Percentiles rank a stretch among this genome's conserved stretches.
phyloP scores from a whole-genome alignment of 2,113 vertebrate genomes.

The Lynx canadensis region DNA sequence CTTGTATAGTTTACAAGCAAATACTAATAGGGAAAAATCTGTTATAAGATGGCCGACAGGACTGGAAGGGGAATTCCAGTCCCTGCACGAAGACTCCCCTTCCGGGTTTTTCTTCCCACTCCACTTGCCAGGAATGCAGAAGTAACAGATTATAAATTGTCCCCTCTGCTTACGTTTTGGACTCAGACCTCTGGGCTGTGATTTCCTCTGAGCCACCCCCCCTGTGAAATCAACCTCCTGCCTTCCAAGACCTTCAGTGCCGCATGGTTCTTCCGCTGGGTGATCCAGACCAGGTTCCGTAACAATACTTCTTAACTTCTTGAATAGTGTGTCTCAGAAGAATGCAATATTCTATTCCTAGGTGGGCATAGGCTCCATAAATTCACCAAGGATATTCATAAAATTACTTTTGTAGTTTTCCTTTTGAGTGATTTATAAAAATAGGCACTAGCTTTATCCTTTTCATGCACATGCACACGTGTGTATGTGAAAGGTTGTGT shows the following conservation, averaged over 20 bases:
- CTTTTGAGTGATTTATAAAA: background rate
- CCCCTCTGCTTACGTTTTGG: too few species aligned
- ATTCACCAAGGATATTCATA: background rate
- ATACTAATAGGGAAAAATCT: background rate
- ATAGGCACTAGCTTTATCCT: background rate
- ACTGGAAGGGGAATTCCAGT: too few species aligned
- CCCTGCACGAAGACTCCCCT: too few species aligned
- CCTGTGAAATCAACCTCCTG: too few species aligned
- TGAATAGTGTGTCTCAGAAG: background rate
- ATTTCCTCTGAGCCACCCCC: too few species aligned
- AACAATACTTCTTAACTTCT: background rate
- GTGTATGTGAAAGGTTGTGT: background rate
- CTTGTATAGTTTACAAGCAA: background rate
- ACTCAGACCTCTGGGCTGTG: too few species aligned
- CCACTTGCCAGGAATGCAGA: too few species aligned
- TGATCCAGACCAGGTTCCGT: too few species aligned
- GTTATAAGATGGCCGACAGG: too few species aligned
- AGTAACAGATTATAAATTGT: too few species aligned
- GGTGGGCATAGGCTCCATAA: background rate
- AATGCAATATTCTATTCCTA: background rate
- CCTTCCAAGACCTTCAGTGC: too few species aligned
- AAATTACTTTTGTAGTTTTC: background rate
- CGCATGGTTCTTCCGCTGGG: fast-evolving
- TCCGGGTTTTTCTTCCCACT: too few species aligned
- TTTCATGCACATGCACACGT: background rate